Conservation (phyloP, 2,797 vertebrate species). For the Manis javanica region DNA sequence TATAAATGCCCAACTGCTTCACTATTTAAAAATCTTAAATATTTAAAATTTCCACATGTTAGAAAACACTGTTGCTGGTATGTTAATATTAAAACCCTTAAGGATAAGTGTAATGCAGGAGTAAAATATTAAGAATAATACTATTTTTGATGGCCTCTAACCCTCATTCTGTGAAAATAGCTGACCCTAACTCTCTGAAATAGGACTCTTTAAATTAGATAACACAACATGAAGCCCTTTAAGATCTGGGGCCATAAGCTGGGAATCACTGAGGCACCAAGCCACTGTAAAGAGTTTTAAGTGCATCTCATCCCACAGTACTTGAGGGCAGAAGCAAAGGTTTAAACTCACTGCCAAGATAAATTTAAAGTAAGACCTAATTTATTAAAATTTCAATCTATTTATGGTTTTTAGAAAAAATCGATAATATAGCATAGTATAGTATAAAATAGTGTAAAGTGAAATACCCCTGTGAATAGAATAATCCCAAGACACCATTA, state of each 20-base stretch:
- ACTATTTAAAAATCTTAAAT: background rate
- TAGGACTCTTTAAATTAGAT: slow-evolving; percentile 24
- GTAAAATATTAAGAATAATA: slow-evolving; percentile 42
- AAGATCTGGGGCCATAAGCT: background rate
- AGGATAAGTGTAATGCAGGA: background rate
- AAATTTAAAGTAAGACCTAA: slow-evolving; percentile 52
- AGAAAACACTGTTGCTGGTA: slow-evolving; percentile 15
- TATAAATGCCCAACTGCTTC: slow-evolving; percentile 18
- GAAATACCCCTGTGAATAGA: background rate
- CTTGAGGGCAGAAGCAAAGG: background rate
- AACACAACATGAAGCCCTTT: slow-evolving; percentile 28
- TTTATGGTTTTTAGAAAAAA: background rate
- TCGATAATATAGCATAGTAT: background rate
- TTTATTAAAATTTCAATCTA: background rate
- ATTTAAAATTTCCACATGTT: background rate
- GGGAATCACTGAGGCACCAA: slow-evolving; percentile 33
- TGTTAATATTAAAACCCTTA: slow-evolving; percentile 18
- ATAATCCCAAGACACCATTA: slow-evolving; percentile 23
- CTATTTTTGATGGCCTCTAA: slow-evolving; percentile 1
- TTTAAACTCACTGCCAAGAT: background rate
- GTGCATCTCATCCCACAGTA: background rate
- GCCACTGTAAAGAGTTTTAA: background rate
- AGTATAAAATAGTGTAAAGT: background rate
- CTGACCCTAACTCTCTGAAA: slow-evolving; percentile 39
- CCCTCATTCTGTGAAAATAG: slow-evolving; percentile 1